Base-by-base conservation (phyloP, 2,113 vertebrate genomes). In the Alethe diademata region DNA sequence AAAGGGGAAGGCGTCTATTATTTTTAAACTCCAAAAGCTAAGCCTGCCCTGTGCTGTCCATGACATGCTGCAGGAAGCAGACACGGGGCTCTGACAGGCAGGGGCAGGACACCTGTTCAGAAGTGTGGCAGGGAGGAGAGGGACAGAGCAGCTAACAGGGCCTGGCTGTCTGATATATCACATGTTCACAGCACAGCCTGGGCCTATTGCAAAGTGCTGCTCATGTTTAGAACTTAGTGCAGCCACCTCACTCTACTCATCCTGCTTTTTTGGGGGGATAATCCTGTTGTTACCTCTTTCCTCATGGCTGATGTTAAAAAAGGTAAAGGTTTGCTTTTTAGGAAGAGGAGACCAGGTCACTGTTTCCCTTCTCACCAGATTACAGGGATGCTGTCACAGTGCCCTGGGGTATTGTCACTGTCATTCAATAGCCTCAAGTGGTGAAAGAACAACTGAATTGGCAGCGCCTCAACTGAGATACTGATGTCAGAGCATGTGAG, bases 81-180 rank as follows among this genome's bases (percentile, higher is more conserved):
- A 73, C 3, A 5, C 11, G 3, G 12, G 26, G 66, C 12, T 69
- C 47, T 1, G 3, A 7, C 8, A 58, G 51, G 66, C 69, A 64
- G 50, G 48, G 66, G 24, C 65, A 88, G 80, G 82, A 48, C 89
- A 78, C 51, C 1, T 33, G 65, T 11, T 78, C 87, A 26, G 14
- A 22, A 79, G 24, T 14, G 13, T 33, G 48, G 31, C 23, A 4
- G 6, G 35, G 47, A 70, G 18, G 53, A 51, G 31, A 36, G 28
- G 2, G 4, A 25, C 23, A 25, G 25, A 56, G 58, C 57, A 65
- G 38, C 22, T 18, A 10, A 7, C 0, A 0, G 57, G 36, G 51
- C 17, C 56, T 62, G 50, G 42, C 50, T 2, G 4, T 20, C 0
- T 23, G 35, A n/a, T 48, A 0, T 1, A 13, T 8, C 6, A 1